Base-by-base conservation (phyloP, 2,113 vertebrate species). In the Gyps fulvus region DNA sequence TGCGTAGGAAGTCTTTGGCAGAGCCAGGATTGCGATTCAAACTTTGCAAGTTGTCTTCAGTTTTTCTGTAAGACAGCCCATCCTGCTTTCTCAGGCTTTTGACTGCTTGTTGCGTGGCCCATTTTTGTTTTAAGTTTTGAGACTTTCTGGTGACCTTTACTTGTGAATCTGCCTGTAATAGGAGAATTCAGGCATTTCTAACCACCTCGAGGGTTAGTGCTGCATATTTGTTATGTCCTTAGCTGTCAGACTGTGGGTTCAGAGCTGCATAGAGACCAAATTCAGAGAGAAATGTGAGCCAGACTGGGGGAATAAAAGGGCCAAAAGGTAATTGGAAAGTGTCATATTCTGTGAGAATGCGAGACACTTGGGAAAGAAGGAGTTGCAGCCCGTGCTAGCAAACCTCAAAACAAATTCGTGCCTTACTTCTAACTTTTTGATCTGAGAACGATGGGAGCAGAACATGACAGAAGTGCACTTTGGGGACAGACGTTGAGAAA, bases 251-350 rank as follows among this genome's bases (percentile, higher is more conserved):
- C 58, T 91, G 36, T 26, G 71, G 17, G 43, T 80, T 92, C 77
- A 67, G 83, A 93, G 77, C 73, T 71, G 65, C 20, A 9, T 1
- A 25, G 77, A 86, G 78, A 83, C 87, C 42, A 62, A 45, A 92
- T 71, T 95, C 78, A 16, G 82, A 81, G 83, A 93, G 94, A 96
- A 95, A 94, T 31, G 45, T 38, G 81, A 96, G 71, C 86, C 71
- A 80, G 50, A 72, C 86, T 61, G 18, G 23, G 93, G 52, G 86
- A 91, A 93, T 38, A 52, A 87, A 93, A 96, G 95, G 95, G 87
- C 90, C 90, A 95, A 95, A 89, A 97, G 94, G 96, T 95, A 97
- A 98, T 89, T 97, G 95, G 76, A 70, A 97, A 94, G 94, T 91
- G 91, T 96, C 89, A 59, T 70, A 9, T 62, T 84, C 86, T 73